Evolutionary conservation across 1,140 invertebrate species (phyloP), one percentile per base, ranked within the genome.

Genomic region (Spodoptera litura): DNA sequence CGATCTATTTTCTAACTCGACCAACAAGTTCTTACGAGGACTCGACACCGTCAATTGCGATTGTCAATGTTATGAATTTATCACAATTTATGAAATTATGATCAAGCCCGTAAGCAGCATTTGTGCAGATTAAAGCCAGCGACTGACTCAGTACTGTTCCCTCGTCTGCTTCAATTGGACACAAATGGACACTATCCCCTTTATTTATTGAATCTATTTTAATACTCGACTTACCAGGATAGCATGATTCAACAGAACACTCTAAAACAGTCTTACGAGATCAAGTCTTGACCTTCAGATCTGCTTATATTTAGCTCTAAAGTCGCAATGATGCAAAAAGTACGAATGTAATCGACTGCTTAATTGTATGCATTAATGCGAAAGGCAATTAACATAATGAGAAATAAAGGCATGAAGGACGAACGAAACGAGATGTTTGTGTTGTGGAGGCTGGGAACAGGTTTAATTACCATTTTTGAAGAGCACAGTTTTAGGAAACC

Each of bases 1-100:
- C 35, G 52, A 38, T 77, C 52, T 77, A 77, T 77, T 77, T 77
- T 77, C 74, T 77, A 68, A 77, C 74, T 55, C 51, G 61, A 62
- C 52, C 31, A 56, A 52, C 74, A 52, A 56, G 74, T 77, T 56
- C 74, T 68, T 72, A 56, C 51, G 51, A 52, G 27, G 31, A 68
- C 61, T 31, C 8, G 6, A 31, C n/a, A 68, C 12, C 73, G 73
- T 62, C 73, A 62, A 75, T 75, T 62, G 58, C 58, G 38, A 61
- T 51, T 53, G 44, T 64, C 59, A 25, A 75, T 55, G 59, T 64
- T 75, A 62, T 64, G 31, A 20, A 53, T 75, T 75, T 75, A 20
- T 75, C 51, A 61, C 53, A 53, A 75, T 75, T 75, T 59, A 31
- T 49, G 20, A 53, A 75, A 62, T 74, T 59, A 27, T 49, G 15